Evolutionary conservation across 2,888 invertebrate genomes (phyloP).

Genomic region (Aporophyla lueneburgensis): DNA sequence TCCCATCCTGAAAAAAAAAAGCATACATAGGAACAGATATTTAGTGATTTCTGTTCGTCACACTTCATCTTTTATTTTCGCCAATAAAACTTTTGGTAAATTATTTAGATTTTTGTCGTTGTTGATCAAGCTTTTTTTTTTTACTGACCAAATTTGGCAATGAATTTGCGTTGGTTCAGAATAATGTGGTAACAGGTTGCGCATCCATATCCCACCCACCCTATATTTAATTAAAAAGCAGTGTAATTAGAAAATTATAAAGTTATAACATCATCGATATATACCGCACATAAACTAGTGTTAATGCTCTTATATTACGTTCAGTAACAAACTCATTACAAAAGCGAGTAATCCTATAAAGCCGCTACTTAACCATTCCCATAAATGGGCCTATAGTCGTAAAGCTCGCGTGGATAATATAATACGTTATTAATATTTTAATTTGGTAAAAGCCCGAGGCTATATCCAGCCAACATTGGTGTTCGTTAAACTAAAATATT

Average conservation of each 20-base stretch:
- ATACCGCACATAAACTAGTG: not conserved
- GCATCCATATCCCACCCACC: too few relatives aligned
- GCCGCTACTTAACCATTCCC: conserved; percentile 34
- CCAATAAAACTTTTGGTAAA: too few relatives aligned
- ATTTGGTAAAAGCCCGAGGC: conserved; percentile 60
- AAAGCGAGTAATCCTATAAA: conserved; percentile 42
- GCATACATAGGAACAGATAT: too few relatives aligned
- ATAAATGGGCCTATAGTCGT: conserved; percentile 40
- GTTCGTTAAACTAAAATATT: conserved; percentile 55
- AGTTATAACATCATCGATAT: not conserved
- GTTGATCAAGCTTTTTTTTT: too few relatives aligned
- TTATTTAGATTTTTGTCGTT: too few relatives aligned
- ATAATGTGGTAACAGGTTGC: too few relatives aligned
- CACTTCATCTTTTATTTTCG: too few relatives aligned
- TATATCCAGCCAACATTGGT: conserved; percentile 40
- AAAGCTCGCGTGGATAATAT: conserved; percentile 45
- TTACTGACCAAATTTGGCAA: too few relatives aligned
- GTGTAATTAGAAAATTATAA: not conserved
- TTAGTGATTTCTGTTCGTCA: too few relatives aligned
- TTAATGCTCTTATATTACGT: not conserved
- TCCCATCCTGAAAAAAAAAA: too few relatives aligned
- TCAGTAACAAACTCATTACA: conserved; percentile 29
- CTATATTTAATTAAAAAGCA: not conserved
- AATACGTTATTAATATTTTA: conserved; percentile 50
- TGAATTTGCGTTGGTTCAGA: too few relatives aligned